Conservation (phyloP, 2,888 invertebrate genomes). For the Teleiodes luculella region DNA sequence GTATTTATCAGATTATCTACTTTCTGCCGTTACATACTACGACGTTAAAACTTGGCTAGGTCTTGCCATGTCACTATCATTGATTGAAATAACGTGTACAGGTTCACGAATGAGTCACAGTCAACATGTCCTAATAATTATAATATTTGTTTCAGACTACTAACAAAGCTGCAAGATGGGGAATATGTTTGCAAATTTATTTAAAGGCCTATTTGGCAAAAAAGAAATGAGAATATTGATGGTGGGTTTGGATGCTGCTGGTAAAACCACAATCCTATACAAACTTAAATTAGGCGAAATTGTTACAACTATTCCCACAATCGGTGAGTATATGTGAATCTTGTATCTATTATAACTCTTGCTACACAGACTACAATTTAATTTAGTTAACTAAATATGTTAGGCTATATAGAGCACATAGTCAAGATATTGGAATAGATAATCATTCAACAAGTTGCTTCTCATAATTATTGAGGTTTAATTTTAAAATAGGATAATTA, state of each 20-base stretch:
- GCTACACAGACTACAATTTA: too few relatives aligned
- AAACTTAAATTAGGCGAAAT: conserved; percentile 99
- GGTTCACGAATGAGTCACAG: conserved; percentile 69
- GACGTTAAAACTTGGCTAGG: conserved; percentile 34
- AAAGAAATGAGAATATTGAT: conserved; percentile 99
- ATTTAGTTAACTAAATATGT: too few relatives aligned
- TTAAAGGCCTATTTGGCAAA: conserved; percentile 99
- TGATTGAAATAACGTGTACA: conserved; percentile 69
- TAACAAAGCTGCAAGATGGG: conserved; percentile 89
- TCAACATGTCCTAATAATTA: conserved; percentile 44
- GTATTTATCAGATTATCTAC: not conserved
- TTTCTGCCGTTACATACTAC: not conserved
- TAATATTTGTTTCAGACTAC: conserved; percentile 63
- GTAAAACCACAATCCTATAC: conserved; percentile 99
- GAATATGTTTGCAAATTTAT: conserved; percentile 97
- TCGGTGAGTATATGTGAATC: conserved; percentile 84
- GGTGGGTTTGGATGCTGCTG: conserved; percentile 99
- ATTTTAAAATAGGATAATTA: too few relatives aligned
- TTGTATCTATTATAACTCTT: not conserved
- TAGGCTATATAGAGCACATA: too few relatives aligned
- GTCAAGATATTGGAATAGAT: too few relatives aligned
- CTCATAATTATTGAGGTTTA: too few relatives aligned
- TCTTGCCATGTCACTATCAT: conserved; percentile 77
- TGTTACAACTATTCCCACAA: conserved; percentile 99
- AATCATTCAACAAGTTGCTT: too few relatives aligned